These are phyloP conservation scores for Vireo griseus DNA, from an alignment of 2,797 vertebrate species.

Conservation along the genomic window DNA sequence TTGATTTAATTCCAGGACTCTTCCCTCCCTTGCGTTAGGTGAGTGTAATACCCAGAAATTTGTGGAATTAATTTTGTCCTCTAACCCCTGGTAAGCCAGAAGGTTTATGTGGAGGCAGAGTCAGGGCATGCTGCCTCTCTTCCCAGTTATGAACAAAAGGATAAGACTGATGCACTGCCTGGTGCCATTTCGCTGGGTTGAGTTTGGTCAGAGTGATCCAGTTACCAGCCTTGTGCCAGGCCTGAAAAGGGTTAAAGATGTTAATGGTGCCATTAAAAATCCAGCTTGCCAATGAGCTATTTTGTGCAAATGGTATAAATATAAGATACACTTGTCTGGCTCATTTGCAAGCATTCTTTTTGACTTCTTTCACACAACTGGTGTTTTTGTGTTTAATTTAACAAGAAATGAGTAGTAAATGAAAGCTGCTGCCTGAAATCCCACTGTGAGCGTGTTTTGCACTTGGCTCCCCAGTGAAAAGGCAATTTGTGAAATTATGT, in stretches of 20 bases:
- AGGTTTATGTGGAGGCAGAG: background rate
- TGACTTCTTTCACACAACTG: constrained; percentile 84
- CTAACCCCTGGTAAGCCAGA: background rate
- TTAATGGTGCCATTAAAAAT: constrained; percentile 43
- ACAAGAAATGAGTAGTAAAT: constrained; percentile 96
- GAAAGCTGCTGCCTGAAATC: constrained; percentile 90
- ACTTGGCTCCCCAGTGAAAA: constrained; percentile 94
- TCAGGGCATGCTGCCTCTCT: fast-evolving
- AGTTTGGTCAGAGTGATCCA: background rate
- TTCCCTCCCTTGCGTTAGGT: background rate
- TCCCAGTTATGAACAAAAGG: background rate
- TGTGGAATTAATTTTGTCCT: background rate
- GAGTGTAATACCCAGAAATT: background rate
- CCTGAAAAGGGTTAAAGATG: constrained; percentile 34
- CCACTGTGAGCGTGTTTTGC: constrained; percentile 90
- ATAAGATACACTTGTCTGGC: constrained; percentile 71
- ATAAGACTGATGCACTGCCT: background rate
- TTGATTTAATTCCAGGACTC: background rate
- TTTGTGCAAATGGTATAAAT: constrained; percentile 67
- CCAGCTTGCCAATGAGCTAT: constrained; percentile 62
- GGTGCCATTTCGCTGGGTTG: background rate
- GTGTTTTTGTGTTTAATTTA: constrained; percentile 98
- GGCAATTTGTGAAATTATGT: constrained; percentile 99
- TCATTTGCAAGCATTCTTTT: constrained; percentile 76
- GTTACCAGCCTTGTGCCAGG: background rate